A percentile compares a stretch with the other conserved stretches of the same genome.
Evolutionary conservation across 2,797 vertebrate genomes (phyloP).

Genomic region (Chrosomus eos): DNA sequence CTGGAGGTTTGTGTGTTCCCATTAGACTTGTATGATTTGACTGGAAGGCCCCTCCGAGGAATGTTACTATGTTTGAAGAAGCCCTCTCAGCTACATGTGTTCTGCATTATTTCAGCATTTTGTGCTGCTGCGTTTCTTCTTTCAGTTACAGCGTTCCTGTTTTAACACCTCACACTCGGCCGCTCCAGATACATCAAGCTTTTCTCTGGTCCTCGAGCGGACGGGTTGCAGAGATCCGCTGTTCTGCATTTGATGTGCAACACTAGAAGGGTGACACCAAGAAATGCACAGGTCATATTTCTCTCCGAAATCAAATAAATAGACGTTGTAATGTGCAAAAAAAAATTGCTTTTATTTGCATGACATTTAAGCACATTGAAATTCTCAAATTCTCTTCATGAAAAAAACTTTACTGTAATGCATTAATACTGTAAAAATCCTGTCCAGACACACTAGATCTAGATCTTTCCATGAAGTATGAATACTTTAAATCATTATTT

Average conservation of each 20-base stretch:
- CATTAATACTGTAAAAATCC: neutral
- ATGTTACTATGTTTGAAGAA: constrained; percentile 54
- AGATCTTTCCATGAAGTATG: neutral
- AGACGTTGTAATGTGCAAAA: neutral
- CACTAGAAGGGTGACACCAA: neutral
- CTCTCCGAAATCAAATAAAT: neutral
- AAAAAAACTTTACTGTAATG: neutral
- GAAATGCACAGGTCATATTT: neutral
- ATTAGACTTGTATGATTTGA: constrained; percentile 35
- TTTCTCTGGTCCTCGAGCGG: neutral
- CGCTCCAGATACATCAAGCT: neutral
- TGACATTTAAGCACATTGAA: neutral
- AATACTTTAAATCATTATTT: neutral
- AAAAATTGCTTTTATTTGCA: neutral
- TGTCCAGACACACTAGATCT: neutral
- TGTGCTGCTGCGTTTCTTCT: constrained; percentile 19
- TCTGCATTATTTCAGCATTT: constrained; percentile 53
- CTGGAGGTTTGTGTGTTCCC: constrained; percentile 49
- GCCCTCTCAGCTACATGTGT: constrained; percentile 52
- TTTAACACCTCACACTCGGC: neutral
- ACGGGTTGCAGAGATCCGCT: neutral
- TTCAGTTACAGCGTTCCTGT: neutral
- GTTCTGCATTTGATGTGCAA: constrained; percentile 16
- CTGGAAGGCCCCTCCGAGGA: constrained; percentile 52
- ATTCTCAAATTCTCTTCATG: neutral